Evolutionary conservation across 1,140 invertebrate species (phyloP), one percentile per base, ranked within the genome.

Genomic region (Drosophila carrolli): DNA sequence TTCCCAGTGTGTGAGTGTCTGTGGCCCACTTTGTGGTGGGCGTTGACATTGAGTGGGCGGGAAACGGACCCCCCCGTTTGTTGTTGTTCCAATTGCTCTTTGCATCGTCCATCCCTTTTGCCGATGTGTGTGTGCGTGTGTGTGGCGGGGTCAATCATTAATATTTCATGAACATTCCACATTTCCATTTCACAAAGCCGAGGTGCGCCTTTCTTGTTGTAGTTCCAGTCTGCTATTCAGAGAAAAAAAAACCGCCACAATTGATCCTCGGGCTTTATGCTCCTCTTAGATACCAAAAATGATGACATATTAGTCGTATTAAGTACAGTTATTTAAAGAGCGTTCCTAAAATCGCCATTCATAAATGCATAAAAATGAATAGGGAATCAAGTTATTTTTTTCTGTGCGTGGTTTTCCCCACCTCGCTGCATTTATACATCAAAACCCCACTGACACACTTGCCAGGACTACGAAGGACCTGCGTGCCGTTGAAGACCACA

Each of bases 81-180:
- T 59, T 47, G 10, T 62, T 35, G n/a, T 35, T 35, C 46, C 47
- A 60, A 38, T 73, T 75, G 67, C 56, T 73, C 68, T 74, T 62
- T 62, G 38, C 58, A 55, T 74, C 54, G 67, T 67, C 63, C 67
- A 67, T 76, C 58, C 47, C 57, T 59, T 46, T 40, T 5, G 37
- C 38, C 41, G n/a, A 16, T 5, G 38, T 14, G 44, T 27, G 40
- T 32, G 29, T 43, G 38, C n/a, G 62, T 16, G 46, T 32, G 55
- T 48, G 43, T 62, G 38, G 55, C 48, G 70, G 79, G 75, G 62
- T 79, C 78, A 91, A 90, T 90, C 85, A 84, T 91, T 90, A 91
- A 91, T 91, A 91, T 91, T 91, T 91, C 85, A 91, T 91, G 90
- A 81, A 86, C 81, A 83, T 75, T 84, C 72, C 81, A 74, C 72